These are phyloP conservation scores for Lottia scabra DNA, from an alignment of 2,888 invertebrate genomes.

Conservation along the genomic window DNA sequence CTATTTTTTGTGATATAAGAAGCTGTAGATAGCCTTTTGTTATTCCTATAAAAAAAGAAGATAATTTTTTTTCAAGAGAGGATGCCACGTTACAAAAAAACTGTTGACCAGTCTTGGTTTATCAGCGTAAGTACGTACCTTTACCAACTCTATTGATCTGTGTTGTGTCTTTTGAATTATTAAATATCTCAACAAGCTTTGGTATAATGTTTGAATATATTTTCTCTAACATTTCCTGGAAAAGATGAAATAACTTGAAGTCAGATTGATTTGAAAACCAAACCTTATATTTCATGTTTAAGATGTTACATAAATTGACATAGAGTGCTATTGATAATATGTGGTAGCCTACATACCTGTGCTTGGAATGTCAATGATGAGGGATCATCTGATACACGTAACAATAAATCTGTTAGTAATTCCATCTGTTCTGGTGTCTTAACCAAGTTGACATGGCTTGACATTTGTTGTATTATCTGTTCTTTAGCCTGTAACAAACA, in stretches of 20 bases:
- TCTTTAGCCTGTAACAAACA: neutral
- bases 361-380: neutral
- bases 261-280: too few species aligned
- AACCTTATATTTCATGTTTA: too few species aligned
- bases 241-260: neutral
- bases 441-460: constrained; percentile 4
- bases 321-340: too few species aligned
- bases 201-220: constrained; percentile 7
- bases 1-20: neutral
- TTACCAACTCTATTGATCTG: constrained; percentile 5
- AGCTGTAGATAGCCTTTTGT: neutral
- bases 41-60: neutral
- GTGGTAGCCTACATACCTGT: neutral
- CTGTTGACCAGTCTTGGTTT: too few species aligned
- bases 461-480: neutral
- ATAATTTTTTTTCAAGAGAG: too few species aligned
- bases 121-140: constrained; percentile 5
- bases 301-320: too few species aligned
- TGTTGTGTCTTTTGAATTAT: constrained; percentile 8
- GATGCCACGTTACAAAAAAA: too few species aligned
- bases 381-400: neutral
- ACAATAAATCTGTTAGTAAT: constrained; percentile 2
- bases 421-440: constrained; percentile 14
- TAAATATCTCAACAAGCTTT: constrained; percentile 11
- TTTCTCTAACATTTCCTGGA: constrained; percentile 3